Conservation (phyloP, 2,888 invertebrate genomes). For the Drosophila gaucha region DNA sequence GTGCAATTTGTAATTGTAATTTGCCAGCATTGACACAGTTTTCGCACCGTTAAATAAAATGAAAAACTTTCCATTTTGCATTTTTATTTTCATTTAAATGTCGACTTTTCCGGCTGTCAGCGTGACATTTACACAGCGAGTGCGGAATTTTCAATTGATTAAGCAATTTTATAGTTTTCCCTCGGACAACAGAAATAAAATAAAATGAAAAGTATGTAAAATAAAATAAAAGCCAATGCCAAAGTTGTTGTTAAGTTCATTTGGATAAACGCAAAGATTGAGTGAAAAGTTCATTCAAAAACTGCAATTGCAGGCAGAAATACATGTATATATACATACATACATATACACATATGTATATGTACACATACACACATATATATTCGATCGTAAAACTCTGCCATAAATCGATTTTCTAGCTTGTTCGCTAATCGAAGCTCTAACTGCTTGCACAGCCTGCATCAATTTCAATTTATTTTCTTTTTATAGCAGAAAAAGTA, state of each 20-base stretch:
- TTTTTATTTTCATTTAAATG: conserved; percentile 60
- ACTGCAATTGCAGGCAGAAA: background rate
- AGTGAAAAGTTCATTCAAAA: conserved; percentile 22
- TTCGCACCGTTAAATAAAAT: conserved; percentile 32
- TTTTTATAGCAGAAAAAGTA: conserved; percentile 5
- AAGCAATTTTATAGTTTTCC: conserved; percentile 65
- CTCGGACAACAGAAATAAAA: background rate
- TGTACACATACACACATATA: background rate
- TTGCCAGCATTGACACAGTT: conserved; percentile 75
- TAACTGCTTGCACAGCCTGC: conserved; percentile 6
- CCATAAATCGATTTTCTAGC: conserved; percentile 4
- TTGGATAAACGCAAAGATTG: conserved; percentile 39
- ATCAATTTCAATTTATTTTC: background rate
- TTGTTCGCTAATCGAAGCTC: conserved; percentile 15
- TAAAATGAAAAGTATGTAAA: background rate
- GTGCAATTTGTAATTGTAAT: conserved; percentile 69
- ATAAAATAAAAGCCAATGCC: conserved; percentile 18
- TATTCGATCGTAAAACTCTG: background rate
- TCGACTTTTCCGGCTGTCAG: conserved; percentile 62
- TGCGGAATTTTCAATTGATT: conserved; percentile 76
- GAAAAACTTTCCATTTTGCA: conserved; percentile 46
- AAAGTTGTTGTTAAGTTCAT: conserved; percentile 24
- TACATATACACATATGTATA: background rate
- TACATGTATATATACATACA: background rate
- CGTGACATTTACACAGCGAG: conserved; percentile 66